Base-by-base conservation (phyloP, 2,113 vertebrate species). In the Xyrauchen texanus region DNA sequence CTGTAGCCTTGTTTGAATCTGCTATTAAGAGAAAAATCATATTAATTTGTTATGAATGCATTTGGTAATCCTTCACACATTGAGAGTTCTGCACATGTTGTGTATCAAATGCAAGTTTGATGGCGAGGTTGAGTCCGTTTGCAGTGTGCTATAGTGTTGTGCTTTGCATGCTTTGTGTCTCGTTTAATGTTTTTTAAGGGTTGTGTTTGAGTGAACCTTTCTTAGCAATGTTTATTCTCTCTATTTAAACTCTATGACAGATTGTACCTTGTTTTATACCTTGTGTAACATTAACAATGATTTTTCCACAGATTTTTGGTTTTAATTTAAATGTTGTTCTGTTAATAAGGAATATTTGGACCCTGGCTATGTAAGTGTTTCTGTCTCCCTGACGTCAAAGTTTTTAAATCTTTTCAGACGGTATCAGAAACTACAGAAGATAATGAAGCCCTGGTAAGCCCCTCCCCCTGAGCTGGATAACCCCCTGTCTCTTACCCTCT, bases 341-440 rank as follows among this genome's bases (percentile, higher is more conserved):
- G 21, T 1, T 34, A 34, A 34, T 34, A 34, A 34, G 66, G 75
- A 85, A 78, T 67, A 76, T 78, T 76, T 69, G 79, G 74, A 78
- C 77, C 70, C 68, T 69, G 53, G 67, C 68, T 52, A 34, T 84
- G 64, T 82, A 67, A 47, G 64, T 84, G 77, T 78, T 85, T 55
- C 87, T 82, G 81, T 74, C 61, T 72, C 83, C 84, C 91, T 96
- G 89, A 96, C 86, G 46, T 91, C 82, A 83, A 91, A 96, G 92
- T 97, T 94, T 96, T 96, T 89, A 82, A 92, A 95, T 97, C 94
- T 95, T 98, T 97, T 84, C 96, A 99, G 98, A 88, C 95, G 95
- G 65, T 99, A 99, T 95, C 97, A 99, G 95, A 99, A 99, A 94
- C 92, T 99, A 82, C 98, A 99, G 95, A 99, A 99, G 96, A 99